phyloP scores from a whole-genome alignment of 2,113 vertebrate genomes.

The Proterorhinus semilunaris region DNA sequence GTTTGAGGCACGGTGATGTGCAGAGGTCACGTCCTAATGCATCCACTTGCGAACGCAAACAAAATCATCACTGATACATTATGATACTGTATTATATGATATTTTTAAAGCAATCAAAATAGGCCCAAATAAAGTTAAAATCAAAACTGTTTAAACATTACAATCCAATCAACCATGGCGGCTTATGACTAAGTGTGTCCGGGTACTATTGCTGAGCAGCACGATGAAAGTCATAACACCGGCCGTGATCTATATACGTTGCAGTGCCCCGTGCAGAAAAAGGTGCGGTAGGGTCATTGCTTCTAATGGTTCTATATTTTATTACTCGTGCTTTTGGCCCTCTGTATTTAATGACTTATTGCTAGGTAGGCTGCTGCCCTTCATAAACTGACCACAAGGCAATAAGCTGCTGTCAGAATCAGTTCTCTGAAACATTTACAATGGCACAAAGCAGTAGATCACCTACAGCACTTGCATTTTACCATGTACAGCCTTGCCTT shows the following conservation, averaged over 20 bases:
- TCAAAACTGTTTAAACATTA: no score
- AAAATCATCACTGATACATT: neutral
- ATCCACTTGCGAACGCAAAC: conserved; percentile 12
- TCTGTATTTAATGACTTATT: neutral
- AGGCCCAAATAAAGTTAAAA: no score
- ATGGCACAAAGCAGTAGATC: conserved; percentile 10
- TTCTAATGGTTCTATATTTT: neutral
- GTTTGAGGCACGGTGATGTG: conserved; percentile 12
- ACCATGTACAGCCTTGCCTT: no score
- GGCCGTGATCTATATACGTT: no score
- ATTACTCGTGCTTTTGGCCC: neutral
- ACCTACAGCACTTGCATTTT: neutral
- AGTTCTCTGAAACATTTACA: neutral
- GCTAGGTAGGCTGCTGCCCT: neutral
- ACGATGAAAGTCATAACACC: no score
- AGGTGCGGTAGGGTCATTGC: no score
- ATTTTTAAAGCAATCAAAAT: no score
- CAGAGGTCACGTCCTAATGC: conserved; percentile 31
- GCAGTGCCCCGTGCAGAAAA: no score
- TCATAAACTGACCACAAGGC: neutral
- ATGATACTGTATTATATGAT: no score
- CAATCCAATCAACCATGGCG: no score
- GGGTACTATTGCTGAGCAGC: no score
- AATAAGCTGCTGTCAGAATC: neutral
- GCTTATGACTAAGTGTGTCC: no score